A percentile compares a stretch with the other conserved stretches of the same genome.
Conservation (phyloP, 2,888 invertebrate genomes). For the Cryptophagus acutangulus region DNA sequence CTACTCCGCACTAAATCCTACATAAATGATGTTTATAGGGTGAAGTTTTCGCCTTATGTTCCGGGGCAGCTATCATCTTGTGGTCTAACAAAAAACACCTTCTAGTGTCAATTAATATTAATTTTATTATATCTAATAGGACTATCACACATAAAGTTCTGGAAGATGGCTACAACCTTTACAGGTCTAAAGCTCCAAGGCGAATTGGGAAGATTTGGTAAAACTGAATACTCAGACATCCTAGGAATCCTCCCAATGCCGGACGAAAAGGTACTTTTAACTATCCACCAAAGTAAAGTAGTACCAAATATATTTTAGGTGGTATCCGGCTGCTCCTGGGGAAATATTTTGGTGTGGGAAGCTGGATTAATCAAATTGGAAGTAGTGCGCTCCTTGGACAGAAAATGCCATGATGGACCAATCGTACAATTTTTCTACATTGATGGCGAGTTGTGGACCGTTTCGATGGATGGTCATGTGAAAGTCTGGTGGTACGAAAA, state of each 20-base stretch:
- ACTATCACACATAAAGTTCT: slow-evolving; percentile 78
- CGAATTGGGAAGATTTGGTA: slow-evolving; percentile 83
- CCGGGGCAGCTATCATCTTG: slow-evolving; percentile 75
- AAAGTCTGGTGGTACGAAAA: slow-evolving; percentile 88
- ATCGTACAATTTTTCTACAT: slow-evolving; percentile 59
- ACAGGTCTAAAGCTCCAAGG: slow-evolving; percentile 88
- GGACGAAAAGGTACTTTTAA: no score
- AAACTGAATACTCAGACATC: slow-evolving; percentile 87
- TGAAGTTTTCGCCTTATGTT: slow-evolving; percentile 76
- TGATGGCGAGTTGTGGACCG: slow-evolving; percentile 46
- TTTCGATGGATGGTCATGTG: slow-evolving; percentile 69
- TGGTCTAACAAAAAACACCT: slow-evolving; percentile 48
- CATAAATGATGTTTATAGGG: slow-evolving; percentile 72
- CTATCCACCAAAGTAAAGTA: no score
- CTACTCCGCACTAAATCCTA: slow-evolving; percentile 77
- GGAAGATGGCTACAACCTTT: slow-evolving; percentile 89
- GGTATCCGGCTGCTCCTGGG: slow-evolving; percentile 84
- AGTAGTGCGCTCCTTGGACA: slow-evolving; percentile 65
- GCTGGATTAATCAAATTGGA: slow-evolving; percentile 82
- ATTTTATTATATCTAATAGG: slow-evolving; percentile 44
- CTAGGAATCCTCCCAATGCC: slow-evolving; percentile 79
- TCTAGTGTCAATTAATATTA: background rate
- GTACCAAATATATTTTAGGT: slow-evolving; percentile 51
- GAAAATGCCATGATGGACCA: slow-evolving; percentile 69
- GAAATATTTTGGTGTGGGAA: slow-evolving; percentile 89